Evolutionary conservation across 2,888 invertebrate genomes (phyloP).

Genomic region (Archaeoteleia sp.): DNA sequence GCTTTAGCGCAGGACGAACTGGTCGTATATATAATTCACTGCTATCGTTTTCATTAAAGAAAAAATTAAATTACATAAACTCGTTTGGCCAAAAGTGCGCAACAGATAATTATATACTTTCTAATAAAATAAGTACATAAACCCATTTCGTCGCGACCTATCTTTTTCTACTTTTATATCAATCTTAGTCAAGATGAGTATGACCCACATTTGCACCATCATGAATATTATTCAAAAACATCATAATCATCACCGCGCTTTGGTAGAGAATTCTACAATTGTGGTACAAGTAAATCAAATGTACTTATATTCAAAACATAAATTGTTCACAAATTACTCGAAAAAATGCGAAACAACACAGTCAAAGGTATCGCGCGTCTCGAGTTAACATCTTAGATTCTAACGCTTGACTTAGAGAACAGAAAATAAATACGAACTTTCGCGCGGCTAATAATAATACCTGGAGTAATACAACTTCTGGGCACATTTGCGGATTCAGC

Average conservation of each 20-base stretch:
- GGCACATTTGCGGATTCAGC: constrained; percentile 7
- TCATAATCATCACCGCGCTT: too few species aligned
- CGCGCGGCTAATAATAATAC: constrained; percentile 9
- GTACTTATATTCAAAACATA: constrained; percentile 6
- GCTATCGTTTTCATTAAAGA: too few species aligned
- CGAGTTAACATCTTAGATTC: constrained; percentile 31
- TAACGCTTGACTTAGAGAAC: constrained; percentile 35
- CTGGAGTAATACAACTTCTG: constrained; percentile 5
- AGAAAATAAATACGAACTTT: not conserved
- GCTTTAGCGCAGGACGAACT: constrained; percentile 34
- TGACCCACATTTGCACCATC: too few species aligned
- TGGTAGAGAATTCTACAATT: too few species aligned
- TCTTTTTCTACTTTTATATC: constrained; percentile 43
- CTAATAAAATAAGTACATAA: constrained; percentile 47
- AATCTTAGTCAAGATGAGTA: too few species aligned
- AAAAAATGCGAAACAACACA: constrained; percentile 28
- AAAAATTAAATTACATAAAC: too few species aligned
- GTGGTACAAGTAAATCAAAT: constrained; percentile 20
- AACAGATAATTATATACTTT: constrained; percentile 61
- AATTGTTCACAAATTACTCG: constrained; percentile 13
- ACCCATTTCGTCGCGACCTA: constrained; percentile 15
- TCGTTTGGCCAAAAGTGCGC: too few species aligned
- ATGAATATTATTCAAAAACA: too few species aligned
- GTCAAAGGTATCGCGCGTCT: constrained; percentile 24
- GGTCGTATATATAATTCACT: not conserved